Evolutionary conservation across 1,140 invertebrate species (phyloP), one percentile per base, ranked within the genome.

Genomic region (Neodiprion fabricii): DNA sequence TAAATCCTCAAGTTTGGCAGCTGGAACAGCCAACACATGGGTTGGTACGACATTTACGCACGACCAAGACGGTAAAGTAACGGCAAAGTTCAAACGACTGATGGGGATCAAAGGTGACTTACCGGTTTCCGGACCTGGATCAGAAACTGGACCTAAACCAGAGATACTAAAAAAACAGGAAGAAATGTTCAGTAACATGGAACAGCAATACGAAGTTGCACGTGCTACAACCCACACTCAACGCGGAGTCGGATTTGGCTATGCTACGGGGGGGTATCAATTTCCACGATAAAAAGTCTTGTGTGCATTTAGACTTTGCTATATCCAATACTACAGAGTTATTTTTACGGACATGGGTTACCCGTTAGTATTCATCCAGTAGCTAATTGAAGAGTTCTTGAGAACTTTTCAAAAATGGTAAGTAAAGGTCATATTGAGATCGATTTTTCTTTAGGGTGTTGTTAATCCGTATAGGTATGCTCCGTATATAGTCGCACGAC

Each of bases 131-230:
- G 9, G 79, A 1, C 50, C 70, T 1, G 11, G 79, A 1, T 81
- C 82, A 40, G 68, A 88, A 40, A 78, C 85, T 4, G 83, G 87
- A 53, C 68, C 86, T 1, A 90, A 87, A 17, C 87, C 85, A 0
- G 92, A 95, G 77, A 91, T 92, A 12, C 85, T 94, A 17, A 93
- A 94, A 79, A 96, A 96, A 81, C 96, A 97, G 81, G 94, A 97
- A 82, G 96, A 97, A 86, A 92, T 98, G 88, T 98, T 98, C 85
- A 92, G 92, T 72, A 93, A 94, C 61, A 94, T 99, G 92, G 97
- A 98, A 82, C 94, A 96, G 77, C 96, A 99, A 84, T 99, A 99
- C 84, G 96, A 98, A 87, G 95, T 97, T 68, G 97, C 97, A 2
- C 88, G 97, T 69, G 95, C 96, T 73, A 95, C 96, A 11, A 98